Evolutionary conservation across 1,140 invertebrate species (phyloP).

Genomic region (Drosophila punjabiensis): DNA sequence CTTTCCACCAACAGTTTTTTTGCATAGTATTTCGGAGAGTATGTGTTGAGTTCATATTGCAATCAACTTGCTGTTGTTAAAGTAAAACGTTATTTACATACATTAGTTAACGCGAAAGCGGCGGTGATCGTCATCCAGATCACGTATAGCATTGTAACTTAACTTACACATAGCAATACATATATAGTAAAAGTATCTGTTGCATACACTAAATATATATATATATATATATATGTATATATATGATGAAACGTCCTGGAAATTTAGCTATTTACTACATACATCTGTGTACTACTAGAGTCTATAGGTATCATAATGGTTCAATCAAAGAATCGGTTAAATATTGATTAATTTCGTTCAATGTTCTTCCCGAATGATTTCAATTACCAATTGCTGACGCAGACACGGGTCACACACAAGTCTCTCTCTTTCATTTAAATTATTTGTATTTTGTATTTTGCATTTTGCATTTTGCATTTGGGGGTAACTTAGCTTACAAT

Average conservation of each 20-base stretch:
- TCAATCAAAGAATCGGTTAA: slow-evolving; percentile 55
- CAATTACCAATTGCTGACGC: slow-evolving; percentile 35
- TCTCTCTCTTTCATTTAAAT: slow-evolving; percentile 43
- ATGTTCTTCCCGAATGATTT: slow-evolving; percentile 29
- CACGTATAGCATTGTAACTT: slow-evolving; percentile 59
- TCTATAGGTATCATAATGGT: slow-evolving; percentile 44
- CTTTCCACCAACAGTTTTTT: slow-evolving; percentile 50
- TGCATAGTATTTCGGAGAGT: slow-evolving; percentile 37
- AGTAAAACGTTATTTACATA: slow-evolving; percentile 77
- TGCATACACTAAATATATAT: slow-evolving; percentile 57
- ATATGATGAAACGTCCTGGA: slow-evolving; percentile 60
- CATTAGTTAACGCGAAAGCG: slow-evolving; percentile 70
- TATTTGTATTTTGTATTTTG: slow-evolving; percentile 51
- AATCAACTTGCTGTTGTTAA: slow-evolving; percentile 56
- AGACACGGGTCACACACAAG: slow-evolving; percentile 25
- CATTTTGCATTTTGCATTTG: slow-evolving; percentile 44
- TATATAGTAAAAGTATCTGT: slow-evolving; percentile 60
- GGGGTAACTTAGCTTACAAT: slow-evolving; percentile 58
- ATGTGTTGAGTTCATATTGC: slow-evolving; percentile 41
- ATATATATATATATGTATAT: slow-evolving; percentile 27
- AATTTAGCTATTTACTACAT: slow-evolving; percentile 70
- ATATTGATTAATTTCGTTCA: slow-evolving; percentile 44
- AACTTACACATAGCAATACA: slow-evolving; percentile 49
- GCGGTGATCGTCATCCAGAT: slow-evolving; percentile 44
- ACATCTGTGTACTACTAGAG: slow-evolving; percentile 40